A percentile compares a stretch with the other conserved stretches of the same genome.
phyloP scores from a whole-genome alignment of 2,888 invertebrate species.

The Polietes domitor region DNA sequence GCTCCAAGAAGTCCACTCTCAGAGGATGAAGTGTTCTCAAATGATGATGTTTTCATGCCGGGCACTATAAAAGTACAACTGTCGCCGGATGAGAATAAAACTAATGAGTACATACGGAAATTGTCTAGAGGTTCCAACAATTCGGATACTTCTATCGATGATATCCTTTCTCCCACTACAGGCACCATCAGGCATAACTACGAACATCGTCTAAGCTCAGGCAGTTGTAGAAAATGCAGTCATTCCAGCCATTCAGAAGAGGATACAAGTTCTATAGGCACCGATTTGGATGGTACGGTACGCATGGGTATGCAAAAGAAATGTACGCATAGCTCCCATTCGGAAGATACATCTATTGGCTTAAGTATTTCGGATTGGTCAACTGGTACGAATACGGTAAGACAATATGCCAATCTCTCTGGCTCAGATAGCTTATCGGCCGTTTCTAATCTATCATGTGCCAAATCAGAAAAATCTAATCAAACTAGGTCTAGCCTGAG shows the following conservation, averaged over 20 bases:
- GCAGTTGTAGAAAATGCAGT: constrained; percentile 84
- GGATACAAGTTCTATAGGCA: constrained; percentile 89
- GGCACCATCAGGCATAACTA: constrained; percentile 81
- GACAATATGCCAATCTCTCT: constrained; percentile 89
- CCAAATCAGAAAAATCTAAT: constrained; percentile 84
- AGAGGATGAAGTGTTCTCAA: constrained; percentile 83
- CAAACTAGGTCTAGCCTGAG: constrained; percentile 83
- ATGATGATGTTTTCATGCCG: constrained; percentile 84
- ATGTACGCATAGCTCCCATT: constrained; percentile 91
- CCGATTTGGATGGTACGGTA: constrained; percentile 91
- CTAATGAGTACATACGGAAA: constrained; percentile 76
- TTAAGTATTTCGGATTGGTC: constrained; percentile 94
- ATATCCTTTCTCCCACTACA: constrained; percentile 82
- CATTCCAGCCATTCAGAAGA: constrained; percentile 89
- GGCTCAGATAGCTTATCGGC: constrained; percentile 85
- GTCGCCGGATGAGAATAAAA: constrained; percentile 83
- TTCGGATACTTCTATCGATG: constrained; percentile 85
- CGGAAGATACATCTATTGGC: constrained; percentile 93
- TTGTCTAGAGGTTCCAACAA: constrained; percentile 83
- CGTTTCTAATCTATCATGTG: constrained; percentile 83
- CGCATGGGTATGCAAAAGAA: constrained; percentile 90
- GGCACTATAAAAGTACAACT: constrained; percentile 83
- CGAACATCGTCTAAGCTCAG: constrained; percentile 82
- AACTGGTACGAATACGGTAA: constrained; percentile 91
- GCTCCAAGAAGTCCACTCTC: constrained; percentile 84